These are phyloP conservation scores for Scaptomyza reducta DNA, from an alignment of 2,888 invertebrate genomes.

Conservation along the genomic window DNA sequence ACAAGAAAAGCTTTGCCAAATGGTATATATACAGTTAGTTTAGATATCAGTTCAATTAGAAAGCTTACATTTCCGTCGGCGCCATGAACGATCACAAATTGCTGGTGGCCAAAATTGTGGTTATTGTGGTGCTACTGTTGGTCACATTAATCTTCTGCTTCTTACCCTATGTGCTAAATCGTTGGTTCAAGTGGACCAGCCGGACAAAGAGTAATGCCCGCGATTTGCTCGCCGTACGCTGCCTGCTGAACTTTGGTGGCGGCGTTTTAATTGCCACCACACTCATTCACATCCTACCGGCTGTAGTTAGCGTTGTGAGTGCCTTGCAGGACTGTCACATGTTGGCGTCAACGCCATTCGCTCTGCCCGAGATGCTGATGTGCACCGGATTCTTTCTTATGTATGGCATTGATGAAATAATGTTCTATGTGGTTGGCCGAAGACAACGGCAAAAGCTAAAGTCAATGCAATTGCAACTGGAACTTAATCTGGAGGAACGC, in stretches of 20 bases:
- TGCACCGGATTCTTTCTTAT: conserved; percentile 91
- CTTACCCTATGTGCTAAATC: conserved; percentile 89
- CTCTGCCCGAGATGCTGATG: conserved; percentile 89
- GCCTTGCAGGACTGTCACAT: conserved; percentile 85
- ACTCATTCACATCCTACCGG: conserved; percentile 92
- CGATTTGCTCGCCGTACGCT: conserved; percentile 85
- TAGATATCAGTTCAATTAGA: conserved; percentile 3
- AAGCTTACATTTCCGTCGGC: not conserved
- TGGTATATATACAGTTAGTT: conserved; percentile 28
- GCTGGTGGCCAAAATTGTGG: conserved; percentile 88
- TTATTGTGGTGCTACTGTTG: conserved; percentile 90
- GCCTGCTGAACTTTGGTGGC: conserved; percentile 91
- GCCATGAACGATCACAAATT: conserved; percentile 43
- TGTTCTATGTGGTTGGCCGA: conserved; percentile 88
- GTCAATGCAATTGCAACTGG: conserved; percentile 3
- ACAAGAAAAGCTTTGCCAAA: not conserved
- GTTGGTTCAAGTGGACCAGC: conserved; percentile 87
- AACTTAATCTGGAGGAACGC: conserved; percentile 6
- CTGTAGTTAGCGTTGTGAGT: conserved; percentile 88
- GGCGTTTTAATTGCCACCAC: conserved; percentile 93
- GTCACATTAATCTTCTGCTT: conserved; percentile 91
- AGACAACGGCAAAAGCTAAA: conserved; percentile 81
- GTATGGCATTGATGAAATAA: conserved; percentile 91
- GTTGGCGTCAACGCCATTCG: conserved; percentile 86
- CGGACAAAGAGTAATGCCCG: conserved; percentile 72